Evolutionary conservation across 2,113 vertebrate genomes (phyloP).

Genomic region (Myanophis thanlyinensis): DNA sequence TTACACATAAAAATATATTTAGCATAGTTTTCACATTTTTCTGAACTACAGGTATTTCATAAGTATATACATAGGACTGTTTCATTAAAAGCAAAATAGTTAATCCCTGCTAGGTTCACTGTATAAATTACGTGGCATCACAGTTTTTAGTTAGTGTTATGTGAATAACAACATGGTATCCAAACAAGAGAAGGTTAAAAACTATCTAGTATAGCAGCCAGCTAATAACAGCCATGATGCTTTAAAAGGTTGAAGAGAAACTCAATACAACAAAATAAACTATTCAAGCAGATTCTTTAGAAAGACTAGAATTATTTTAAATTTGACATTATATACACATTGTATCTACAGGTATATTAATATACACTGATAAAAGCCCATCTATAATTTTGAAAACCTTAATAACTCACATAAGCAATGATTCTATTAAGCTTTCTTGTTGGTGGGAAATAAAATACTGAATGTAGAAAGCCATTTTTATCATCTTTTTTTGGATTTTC

Average conservation of each 20-base stretch:
- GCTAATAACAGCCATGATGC: conserved; percentile 53
- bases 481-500: not conserved
- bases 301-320: conserved; percentile 54
- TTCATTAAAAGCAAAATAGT: conserved; percentile 25
- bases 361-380: conserved; percentile 55
- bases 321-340: conserved; percentile 64
- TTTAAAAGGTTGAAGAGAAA: conserved; percentile 43
- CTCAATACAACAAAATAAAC: conserved; percentile 38
- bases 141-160: conserved; percentile 62
- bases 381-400: conserved; percentile 66
- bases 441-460: conserved; percentile 18
- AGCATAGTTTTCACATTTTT: conserved; percentile 58
- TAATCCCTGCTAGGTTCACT: conserved; percentile 54
- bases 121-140: conserved; percentile 71
- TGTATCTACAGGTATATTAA: conserved; percentile 67
- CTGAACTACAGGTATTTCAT: conserved; percentile 60
- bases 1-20: conserved; percentile 66
- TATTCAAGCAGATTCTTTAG: conserved; percentile 41
- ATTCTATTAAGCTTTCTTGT: conserved; percentile 42
- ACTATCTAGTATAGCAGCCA: conserved; percentile 58
- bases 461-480: conserved; percentile 28
- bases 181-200: conserved; percentile 56
- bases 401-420: conserved; percentile 58
- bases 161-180: conserved; percentile 61
- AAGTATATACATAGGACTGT: conserved; percentile 51